Base-by-base conservation (phyloP, 2,888 invertebrate species). In the Onthophagus sagittarius region DNA sequence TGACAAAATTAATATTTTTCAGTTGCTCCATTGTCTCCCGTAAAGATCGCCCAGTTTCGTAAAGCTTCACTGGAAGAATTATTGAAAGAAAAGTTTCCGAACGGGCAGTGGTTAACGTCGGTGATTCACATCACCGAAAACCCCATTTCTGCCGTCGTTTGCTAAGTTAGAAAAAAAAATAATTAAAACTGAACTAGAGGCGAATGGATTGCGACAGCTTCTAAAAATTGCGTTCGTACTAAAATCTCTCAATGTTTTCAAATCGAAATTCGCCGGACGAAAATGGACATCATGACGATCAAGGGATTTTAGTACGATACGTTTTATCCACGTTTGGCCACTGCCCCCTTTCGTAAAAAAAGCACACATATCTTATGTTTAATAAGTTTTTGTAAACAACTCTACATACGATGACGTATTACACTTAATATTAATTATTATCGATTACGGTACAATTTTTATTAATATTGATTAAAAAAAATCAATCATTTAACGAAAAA, bases 71-170 rank as follows among this genome's bases (percentile, higher is more conserved):
- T 88, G 82, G 89, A 89, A 79, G 88, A 88, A 83, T 85, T 89
- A 80, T 86, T 86, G 80, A 85, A 84, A 79, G 81, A 84, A 76
- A 85, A 86, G 78, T 78, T 85, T 77, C 80, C 83, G 13, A 75
- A 74, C 63, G 88, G 83, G 87, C 87, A 82, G 86, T 86, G 84
- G 86, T 84, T 81, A 80, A 88, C 90, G 80, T 90, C 91, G 76
- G 89, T 91, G 81, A 93, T 93, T 83, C 91, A 91, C 86, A 93
- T 93, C 86, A 93, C 92, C 74, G 93, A 93, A 86, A 93, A 93
- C 84, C 93, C 93, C 72, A 92, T 93, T 85, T 91, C 92, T 80
- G 92, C 92, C 69, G 90, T 92, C 79, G 92, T 90, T 82, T 93
- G 92, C 86, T 93, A 92, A 89, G 70, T 73, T 71, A 72, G 53